Conservation (phyloP, 2,888 invertebrate species). For the Eremobia ochroleuca region DNA sequence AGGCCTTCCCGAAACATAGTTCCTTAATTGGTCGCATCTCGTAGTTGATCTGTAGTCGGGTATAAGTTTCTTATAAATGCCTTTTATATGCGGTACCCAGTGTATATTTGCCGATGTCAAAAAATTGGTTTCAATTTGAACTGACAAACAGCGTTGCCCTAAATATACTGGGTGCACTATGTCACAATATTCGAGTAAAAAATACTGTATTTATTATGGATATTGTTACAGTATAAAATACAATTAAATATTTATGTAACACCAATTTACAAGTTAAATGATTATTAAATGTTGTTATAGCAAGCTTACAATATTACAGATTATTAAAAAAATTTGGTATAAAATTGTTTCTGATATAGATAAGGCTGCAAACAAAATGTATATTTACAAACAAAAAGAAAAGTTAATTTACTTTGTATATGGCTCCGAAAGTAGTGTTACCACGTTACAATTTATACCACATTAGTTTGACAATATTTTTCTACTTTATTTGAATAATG, state of each 20-base stretch:
- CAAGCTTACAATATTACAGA: constrained; percentile 6
- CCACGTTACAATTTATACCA: constrained; percentile 12
- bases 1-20: background rate
- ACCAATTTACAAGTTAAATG: constrained; percentile 21
- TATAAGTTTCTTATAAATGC: constrained; percentile 17
- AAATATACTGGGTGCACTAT: background rate
- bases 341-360: background rate
- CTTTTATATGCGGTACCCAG: constrained; percentile 1
- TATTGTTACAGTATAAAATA: constrained; percentile 10
- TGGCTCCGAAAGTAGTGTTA: background rate
- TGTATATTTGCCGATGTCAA: constrained; percentile 2
- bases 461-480: constrained; percentile 3
- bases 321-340: constrained; percentile 7
- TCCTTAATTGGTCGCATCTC: background rate
- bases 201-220: background rate
- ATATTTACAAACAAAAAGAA: background rate
- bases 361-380: background rate
- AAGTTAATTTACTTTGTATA: background rate
- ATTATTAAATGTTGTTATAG: constrained; percentile 33
- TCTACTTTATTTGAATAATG: constrained; percentile 14
- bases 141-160: background rate
- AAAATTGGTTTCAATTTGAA: constrained; percentile 13
- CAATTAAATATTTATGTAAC: constrained; percentile 20
- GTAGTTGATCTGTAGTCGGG: constrained; percentile 37
- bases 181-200: background rate